phyloP scores from a whole-genome alignment of 2,113 vertebrate species.

The Nematolebias whitei region DNA sequence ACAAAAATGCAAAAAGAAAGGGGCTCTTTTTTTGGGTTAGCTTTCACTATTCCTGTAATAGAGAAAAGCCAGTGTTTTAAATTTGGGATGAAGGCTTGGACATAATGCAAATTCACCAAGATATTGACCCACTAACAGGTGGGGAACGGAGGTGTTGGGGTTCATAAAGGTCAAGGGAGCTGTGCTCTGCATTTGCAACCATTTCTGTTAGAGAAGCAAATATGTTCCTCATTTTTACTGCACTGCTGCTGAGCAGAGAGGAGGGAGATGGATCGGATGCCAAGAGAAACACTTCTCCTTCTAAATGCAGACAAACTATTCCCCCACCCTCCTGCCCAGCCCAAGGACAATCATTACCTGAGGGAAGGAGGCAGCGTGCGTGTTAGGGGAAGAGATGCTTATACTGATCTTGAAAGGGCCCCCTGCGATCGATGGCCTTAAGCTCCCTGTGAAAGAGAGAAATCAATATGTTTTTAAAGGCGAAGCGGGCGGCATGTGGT shows the following conservation, averaged over 20 bases:
- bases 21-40: not conserved
- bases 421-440: conserved; percentile 78
- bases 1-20: too few relatives aligned
- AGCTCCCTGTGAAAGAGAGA: conserved; percentile 78
- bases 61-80: conserved; percentile 54
- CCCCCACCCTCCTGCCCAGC: conserved; percentile 16
- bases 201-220: conserved; percentile 63
- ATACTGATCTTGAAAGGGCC: conserved; percentile 83
- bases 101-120: conserved; percentile 73
- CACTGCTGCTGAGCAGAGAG: conserved; percentile 42
- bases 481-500: conserved; percentile 71
- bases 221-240: conserved; percentile 51
- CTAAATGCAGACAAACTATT: conserved; percentile 75
- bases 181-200: conserved; percentile 65
- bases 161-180: conserved; percentile 72
- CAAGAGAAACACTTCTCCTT: conserved; percentile 67
- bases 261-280: conserved; percentile 47
- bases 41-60: conserved; percentile 2
- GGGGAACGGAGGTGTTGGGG: conserved; percentile 3
- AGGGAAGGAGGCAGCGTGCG: conserved; percentile 67
- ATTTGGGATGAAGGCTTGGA: conserved; percentile 51
- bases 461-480: conserved; percentile 85
- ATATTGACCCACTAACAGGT: conserved; percentile 66
- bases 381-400: conserved; percentile 76
- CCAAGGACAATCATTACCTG: conserved; percentile 82